phyloP scores from a whole-genome alignment of 2,888 invertebrate species.

The Chalcosyrphus nemorum region DNA sequence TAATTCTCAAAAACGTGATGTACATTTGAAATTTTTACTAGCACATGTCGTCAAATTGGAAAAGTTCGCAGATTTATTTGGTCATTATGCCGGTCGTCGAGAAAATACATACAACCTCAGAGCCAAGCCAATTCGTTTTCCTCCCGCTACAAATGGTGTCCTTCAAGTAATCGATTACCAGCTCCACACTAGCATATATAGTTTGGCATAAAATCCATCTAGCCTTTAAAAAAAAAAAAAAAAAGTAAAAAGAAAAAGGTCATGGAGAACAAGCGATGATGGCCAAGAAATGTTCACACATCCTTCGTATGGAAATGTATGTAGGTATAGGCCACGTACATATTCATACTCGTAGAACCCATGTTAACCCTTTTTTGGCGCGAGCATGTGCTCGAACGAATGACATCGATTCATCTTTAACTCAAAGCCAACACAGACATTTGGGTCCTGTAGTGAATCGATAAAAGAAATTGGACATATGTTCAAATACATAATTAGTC shows the following conservation, averaged over 20 bases:
- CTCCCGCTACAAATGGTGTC: slow-evolving; percentile 2
- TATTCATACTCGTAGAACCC: slow-evolving; percentile 14
- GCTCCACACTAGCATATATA: background rate
- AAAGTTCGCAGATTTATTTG: slow-evolving; percentile 45
- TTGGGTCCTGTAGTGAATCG: background rate
- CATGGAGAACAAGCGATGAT: slow-evolving; percentile 25
- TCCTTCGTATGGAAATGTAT: slow-evolving; percentile 34
- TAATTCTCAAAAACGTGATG: slow-evolving; percentile 13
- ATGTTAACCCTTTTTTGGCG: slow-evolving; percentile 27
- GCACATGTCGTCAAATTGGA: slow-evolving; percentile 14
- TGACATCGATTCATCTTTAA: slow-evolving; percentile 47
- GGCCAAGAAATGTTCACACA: slow-evolving; percentile 33
- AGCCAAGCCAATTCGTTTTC: slow-evolving; percentile 12
- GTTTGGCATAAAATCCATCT: slow-evolving; percentile 25
- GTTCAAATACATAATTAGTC: slow-evolving; percentile 15
- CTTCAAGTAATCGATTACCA: slow-evolving; percentile 39
- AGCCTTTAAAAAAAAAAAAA: slow-evolving; percentile 21
- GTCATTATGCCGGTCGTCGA: slow-evolving; percentile 41
- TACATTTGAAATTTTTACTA: background rate
- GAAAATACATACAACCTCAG: slow-evolving; percentile 2
- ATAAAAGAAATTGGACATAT: background rate
- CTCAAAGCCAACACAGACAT: background rate
- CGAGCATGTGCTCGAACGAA: slow-evolving; percentile 22
- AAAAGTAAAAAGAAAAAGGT: slow-evolving; percentile 32
- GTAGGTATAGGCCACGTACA: background rate